phyloP scores from a whole-genome alignment of 2,888 invertebrate species.

The Agrotis segetum region DNA sequence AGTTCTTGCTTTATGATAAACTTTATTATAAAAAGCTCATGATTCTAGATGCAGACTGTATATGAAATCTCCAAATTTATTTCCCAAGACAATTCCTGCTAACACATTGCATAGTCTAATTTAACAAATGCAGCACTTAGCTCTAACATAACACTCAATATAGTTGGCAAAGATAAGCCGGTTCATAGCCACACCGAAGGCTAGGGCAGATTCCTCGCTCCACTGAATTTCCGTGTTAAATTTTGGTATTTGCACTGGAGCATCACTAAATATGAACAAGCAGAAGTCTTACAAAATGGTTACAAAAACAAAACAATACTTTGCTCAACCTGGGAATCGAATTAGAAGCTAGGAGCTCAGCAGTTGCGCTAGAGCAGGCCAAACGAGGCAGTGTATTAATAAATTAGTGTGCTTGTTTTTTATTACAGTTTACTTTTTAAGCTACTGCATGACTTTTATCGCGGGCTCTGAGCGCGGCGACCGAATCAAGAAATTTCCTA shows the following conservation, averaged over 20 bases:
- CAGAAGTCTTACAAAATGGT: slow-evolving; percentile 14
- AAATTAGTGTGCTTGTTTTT: too few species aligned
- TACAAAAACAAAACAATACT: too few species aligned
- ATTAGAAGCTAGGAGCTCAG: too few species aligned
- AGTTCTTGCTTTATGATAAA: too few species aligned
- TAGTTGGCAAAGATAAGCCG: slow-evolving; percentile 48
- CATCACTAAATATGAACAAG: neutral
- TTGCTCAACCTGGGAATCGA: too few species aligned
- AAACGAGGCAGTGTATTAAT: too few species aligned
- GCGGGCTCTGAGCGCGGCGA: too few species aligned
- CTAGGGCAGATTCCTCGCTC: slow-evolving; percentile 60
- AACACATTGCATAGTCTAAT: neutral
- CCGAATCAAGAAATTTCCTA: too few species aligned
- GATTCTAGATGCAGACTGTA: neutral
- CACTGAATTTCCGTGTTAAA: slow-evolving; percentile 65
- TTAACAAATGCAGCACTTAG: neutral
- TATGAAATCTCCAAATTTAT: neutral
- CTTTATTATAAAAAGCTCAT: neutral
- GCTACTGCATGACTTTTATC: too few species aligned
- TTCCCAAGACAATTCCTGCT: neutral
- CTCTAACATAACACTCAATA: slow-evolving; percentile 44
- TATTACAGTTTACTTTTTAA: too few species aligned
- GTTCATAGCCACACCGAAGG: slow-evolving; percentile 45
- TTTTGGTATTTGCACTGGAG: slow-evolving; percentile 64
- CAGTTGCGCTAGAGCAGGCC: too few species aligned